Base-by-base conservation (phyloP, 2,888 invertebrate genomes). In the Rosalia funebris region DNA sequence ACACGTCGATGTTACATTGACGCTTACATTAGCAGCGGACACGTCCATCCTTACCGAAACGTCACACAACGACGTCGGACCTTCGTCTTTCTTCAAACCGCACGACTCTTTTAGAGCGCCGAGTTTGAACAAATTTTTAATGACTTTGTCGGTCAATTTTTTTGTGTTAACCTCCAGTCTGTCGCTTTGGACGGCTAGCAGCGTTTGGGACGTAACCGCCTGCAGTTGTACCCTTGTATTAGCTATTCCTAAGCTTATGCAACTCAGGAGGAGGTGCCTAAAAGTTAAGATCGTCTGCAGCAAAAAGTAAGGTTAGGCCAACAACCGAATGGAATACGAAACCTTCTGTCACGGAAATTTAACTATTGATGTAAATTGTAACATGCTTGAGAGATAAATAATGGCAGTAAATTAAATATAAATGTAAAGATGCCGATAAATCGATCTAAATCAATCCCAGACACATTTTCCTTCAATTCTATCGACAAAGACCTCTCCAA, bases 221-320 rank as follows among this genome's bases (percentile, higher is more conserved):
- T 84, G 82, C 15, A 92, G 78, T 44, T 83, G 79, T 0, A 70
- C 71, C 25, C 87, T 82, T 1, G 85, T 86, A 57, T 77, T 79
- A 0, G 90, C 90, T 32, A 91, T 81, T 0, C 84, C 82, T 15
- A 92, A 81, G 37, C 89, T 88, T 60, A 91, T 87, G 1, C 88
- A 88, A 74, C 90, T 90, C 12, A 93, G 80, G 59, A 92, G 80
- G 48, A 92, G 82, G 37, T 86, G 84, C 70, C 86, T 80, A 58
- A 71, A 75, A 72, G 58, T n/a, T n/a, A n/a, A n/a, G n/a, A n/a
- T n/a, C n/a, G n/a, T n/a, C n/a, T n/a, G n/a, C n/a, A n/a, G n/a
- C n/a, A n/a, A n/a, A n/a, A n/a, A n/a, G n/a, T n/a, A n/a, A n/a
- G n/a, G n/a, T n/a, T n/a, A n/a, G n/a, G n/a, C n/a, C n/a, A n/a